Evolutionary conservation across 2,888 invertebrate species (phyloP).

Genomic region (Limnephilus marmoratus): DNA sequence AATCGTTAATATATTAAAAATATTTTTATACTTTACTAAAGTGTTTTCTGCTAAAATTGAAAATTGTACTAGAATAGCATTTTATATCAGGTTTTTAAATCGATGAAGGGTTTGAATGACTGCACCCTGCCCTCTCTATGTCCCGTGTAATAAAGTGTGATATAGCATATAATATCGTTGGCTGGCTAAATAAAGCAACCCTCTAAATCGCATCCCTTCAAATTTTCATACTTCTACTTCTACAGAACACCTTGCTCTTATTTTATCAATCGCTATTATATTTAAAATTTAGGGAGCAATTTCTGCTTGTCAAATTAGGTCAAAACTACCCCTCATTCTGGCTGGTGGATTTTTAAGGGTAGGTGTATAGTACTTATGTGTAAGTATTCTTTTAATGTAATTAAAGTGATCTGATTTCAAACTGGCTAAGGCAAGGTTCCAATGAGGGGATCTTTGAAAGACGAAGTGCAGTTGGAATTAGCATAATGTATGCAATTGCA

Average conservation of each 20-base stretch:
- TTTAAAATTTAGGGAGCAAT: slow-evolving; percentile 10
- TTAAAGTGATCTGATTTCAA: background rate
- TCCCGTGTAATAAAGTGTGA: background rate
- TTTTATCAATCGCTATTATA: slow-evolving; percentile 27
- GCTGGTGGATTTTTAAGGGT: background rate
- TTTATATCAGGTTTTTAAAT: background rate
- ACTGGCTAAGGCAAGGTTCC: background rate
- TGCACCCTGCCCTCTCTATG: background rate
- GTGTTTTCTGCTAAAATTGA: background rate
- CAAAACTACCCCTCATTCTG: background rate
- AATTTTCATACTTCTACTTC: background rate
- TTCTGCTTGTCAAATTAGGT: slow-evolving; percentile 7
- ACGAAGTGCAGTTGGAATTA: background rate
- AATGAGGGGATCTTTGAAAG: background rate
- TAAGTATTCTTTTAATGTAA: background rate
- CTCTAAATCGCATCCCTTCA: slow-evolving; percentile 27
- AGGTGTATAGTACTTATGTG: background rate
- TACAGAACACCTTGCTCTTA: slow-evolving; percentile 30
- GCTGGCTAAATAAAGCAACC: slow-evolving; percentile 6
- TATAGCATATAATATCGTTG: background rate
- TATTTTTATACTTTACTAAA: background rate
- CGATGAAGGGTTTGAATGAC: background rate
- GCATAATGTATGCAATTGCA: background rate
- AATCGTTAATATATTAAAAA: background rate
- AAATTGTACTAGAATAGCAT: background rate